Base-by-base conservation (phyloP, 2,113 vertebrate genomes). In the Cyrtonyx montezumae region DNA sequence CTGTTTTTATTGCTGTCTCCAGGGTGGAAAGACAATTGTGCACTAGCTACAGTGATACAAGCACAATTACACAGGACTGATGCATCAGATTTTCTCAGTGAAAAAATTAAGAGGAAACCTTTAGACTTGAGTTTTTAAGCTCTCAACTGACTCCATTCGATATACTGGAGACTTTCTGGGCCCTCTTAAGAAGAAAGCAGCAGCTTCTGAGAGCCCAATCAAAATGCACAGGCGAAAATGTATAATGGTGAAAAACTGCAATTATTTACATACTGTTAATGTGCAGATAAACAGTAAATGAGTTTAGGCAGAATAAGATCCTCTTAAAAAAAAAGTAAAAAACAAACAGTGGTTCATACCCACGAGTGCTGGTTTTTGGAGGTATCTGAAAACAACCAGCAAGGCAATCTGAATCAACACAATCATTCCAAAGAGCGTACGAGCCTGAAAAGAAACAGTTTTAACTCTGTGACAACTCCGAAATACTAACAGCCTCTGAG, bases 301-400 rank as follows among this genome's bases (percentile, higher is more conserved):
- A 56, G 20, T 28, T 61, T 19, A 28, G 23, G 32, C n/a, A 74
- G 80, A 81, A 77, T 46, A 3, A 91, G 49, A 42, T 69, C 21
- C 40, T 84, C 13, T 80, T 70, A 66, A 40, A 58, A 36, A 70
- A 22, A 53, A 63, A 76, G 40, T 40, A 89, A 25, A 10, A 25
- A 59, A 13, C 28, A 81, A 89, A 85, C 19, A 55, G 12, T 28
- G 18, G 81, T 40, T 80, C 98, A 96, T 96, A 99, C 99, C 98
- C 98, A 98, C 98, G 65, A 98, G 96, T 4, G 89, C 55, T n/a
- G 98, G 98, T 65, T 97, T 89, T 43, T 85, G 94, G 69, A 97
- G 94, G 95, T 97, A 97, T 87, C 99, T 98, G 96, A 98, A 99
- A 94, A 91, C 65, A 93, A 99, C 13, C 17, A 99, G 98, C 89